Evolutionary conservation across 2,888 invertebrate species (phyloP), one percentile per base, ranked within the genome.

Genomic region (Calameuta idolon): DNA sequence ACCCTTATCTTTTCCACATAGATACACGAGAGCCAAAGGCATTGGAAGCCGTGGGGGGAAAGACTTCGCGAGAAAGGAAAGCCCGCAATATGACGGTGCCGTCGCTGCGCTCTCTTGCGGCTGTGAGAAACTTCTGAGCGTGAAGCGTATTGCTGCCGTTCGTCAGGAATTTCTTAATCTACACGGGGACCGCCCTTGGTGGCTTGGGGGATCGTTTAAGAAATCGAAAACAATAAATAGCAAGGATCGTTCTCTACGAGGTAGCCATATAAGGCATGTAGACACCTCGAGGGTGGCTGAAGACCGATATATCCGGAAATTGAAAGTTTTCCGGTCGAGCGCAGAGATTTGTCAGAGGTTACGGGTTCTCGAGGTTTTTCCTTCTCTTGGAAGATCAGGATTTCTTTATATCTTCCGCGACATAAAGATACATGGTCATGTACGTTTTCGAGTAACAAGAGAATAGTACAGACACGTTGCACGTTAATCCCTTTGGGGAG

Each of bases 291-390:
- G 30, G 35, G 74, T 35, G 74, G 37, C 74, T 30, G 74, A 34
- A 40, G 74, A 71, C 71, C 79, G 77, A 82, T 81, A 77, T 77
- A 80, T 82, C 80, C 81, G 86, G 84, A 87, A 86, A 88, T 86
- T 85, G 87, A 86, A 86, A 86, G 86, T 85, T 87, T 85, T 82
- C 82, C 81, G 76, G 74, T 75, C 80, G 82, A 82, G 76, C 78
- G 81, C 76, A 73, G 69, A 77, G 69, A 69, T 76, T 76, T 76
- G 79, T 79, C 79, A 76, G 69, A 76, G 74, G 73, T 69, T 74
- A 75, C 30, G 71, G 34, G 31, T 55, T 55, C 23, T 23, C 23
- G 55, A 55, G 23, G 55, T 23, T 55, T 40, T 5, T 40, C 5
- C 55, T 55, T 23, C 55, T 23, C 23, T 55, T 23, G 55, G 55